Percentiles rank a stretch among this genome's conserved stretches.
Conservation (phyloP, 2,888 invertebrate genomes). For the Ormia ochracea region DNA sequence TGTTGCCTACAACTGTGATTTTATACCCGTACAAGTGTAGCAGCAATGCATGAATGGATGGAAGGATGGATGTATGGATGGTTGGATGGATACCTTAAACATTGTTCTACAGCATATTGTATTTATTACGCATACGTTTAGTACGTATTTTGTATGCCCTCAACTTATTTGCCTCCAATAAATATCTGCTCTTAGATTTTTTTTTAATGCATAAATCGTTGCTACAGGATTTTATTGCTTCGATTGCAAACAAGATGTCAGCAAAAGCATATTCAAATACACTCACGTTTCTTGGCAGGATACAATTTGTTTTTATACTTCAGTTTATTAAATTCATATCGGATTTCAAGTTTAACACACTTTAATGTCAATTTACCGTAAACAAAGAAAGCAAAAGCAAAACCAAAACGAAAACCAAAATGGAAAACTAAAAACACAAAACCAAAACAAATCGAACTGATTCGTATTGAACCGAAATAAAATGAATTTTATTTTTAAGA, state of each 20-base stretch:
- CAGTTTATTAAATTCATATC: conserved; percentile 42
- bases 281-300: background rate
- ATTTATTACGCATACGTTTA: conserved; percentile 14
- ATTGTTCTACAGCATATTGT: conserved; percentile 2
- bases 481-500: conserved; percentile 16
- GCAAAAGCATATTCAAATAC: background rate
- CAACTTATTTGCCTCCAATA: background rate
- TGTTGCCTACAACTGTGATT: conserved; percentile 57
- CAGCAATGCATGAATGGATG: too few species aligned
- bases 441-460: conserved; percentile 41
- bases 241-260: background rate
- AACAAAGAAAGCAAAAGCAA: conserved; percentile 3
- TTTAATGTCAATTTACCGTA: conserved; percentile 50
- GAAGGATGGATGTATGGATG: too few species aligned
- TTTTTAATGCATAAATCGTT: background rate
- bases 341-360: conserved; percentile 39
- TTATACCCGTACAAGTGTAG: conserved; percentile 10
- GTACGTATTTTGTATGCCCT: background rate
- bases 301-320: conserved; percentile 21
- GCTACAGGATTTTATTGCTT: conserved; percentile 1
- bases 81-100: conserved; percentile 5
- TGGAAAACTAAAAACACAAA: conserved; percentile 21
- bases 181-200: background rate
- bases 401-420: too few species aligned
- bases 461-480: conserved; percentile 29